A percentile compares a stretch with the other conserved stretches of the same genome.
These are phyloP conservation scores for Pygathrix nemaeus DNA, from an alignment of 2,113 vertebrate species.

Conservation along the genomic window DNA sequence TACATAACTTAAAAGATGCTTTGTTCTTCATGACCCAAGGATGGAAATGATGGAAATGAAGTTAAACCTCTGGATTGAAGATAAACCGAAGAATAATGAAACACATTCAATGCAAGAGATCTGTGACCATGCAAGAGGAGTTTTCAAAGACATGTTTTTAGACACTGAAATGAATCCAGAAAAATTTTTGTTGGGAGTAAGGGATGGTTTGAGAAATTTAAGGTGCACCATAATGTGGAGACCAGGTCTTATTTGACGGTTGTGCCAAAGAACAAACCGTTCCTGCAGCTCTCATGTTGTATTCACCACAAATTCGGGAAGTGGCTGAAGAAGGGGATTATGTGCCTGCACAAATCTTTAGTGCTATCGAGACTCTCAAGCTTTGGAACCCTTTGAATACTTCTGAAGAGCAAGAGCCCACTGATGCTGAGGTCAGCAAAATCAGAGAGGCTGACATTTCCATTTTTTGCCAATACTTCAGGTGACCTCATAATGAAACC, in stretches of 20 bases:
- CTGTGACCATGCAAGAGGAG: neutral
- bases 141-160: conserved; percentile 14
- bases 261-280: neutral
- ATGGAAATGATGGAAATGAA: conserved; percentile 26
- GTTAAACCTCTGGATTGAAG: conserved; percentile 37
- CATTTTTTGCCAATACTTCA: conserved; percentile 31
- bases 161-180: neutral
- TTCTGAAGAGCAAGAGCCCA: conserved; percentile 36
- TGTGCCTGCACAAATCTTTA: neutral
- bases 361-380: neutral
- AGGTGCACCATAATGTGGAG: neutral
- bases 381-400: conserved; percentile 34
- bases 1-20: neutral
- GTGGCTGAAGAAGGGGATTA: neutral
- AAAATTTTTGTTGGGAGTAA: neutral
- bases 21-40: neutral
- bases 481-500: conserved; percentile 30
- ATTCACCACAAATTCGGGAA: neutral
- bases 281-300: neutral
- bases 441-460: conserved; percentile 1
- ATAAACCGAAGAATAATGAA: conserved; percentile 16
- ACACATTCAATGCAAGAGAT: neutral
- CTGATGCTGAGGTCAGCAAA: neutral
- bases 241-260: neutral
- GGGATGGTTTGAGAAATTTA: neutral